Evolutionary conservation across 2,888 invertebrate species (phyloP), one percentile per base, ranked within the genome.

Genomic region (Callosobruchus maculatus): DNA sequence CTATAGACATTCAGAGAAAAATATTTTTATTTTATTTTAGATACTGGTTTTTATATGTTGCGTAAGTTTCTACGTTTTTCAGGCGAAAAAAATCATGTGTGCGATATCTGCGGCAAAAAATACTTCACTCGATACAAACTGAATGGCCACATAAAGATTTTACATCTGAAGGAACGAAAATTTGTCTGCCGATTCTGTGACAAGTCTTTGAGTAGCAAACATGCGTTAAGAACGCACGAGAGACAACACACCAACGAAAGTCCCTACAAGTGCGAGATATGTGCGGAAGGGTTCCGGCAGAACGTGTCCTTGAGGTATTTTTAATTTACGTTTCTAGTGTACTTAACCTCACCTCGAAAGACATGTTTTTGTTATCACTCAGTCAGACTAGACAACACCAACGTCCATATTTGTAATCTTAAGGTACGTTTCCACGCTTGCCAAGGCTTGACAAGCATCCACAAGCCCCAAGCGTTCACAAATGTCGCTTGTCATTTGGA

Each of bases 231-330:
- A 13, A 84, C 83, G 0, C 84, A 84, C 72, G 80, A 81, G 22
- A 75, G 84, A 20, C 83, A 83, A 72, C 84, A 84, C 72, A 84
- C 84, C 0, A 82, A 82, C 69, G 82, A 82, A 67, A 80, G 82
- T 7, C 84, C 84, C 0, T 83, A 81, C 69, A 79, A 79, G 20
- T 84, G 84, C 71, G 78, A 78, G 30, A 74, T 82, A 26, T 84
- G 84, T 71, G 81, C 80, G 2, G 81, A 83, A 67, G 81, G 83
- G 66, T 84, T 84, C 72, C 76, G 84, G 70, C 84, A 84, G 73
- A 84, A 83, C 70, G 83, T 84, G 0, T 84, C 84, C 0, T 74
- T 84, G 72, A 77, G 79, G 66, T 80, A 82, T 2, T 4, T 26
- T 26, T 26, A 7, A 26, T 13, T 13, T 18, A n/a, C n/a, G n/a